Base-by-base conservation (phyloP, 1,140 invertebrate genomes). In the Psix sp. region DNA sequence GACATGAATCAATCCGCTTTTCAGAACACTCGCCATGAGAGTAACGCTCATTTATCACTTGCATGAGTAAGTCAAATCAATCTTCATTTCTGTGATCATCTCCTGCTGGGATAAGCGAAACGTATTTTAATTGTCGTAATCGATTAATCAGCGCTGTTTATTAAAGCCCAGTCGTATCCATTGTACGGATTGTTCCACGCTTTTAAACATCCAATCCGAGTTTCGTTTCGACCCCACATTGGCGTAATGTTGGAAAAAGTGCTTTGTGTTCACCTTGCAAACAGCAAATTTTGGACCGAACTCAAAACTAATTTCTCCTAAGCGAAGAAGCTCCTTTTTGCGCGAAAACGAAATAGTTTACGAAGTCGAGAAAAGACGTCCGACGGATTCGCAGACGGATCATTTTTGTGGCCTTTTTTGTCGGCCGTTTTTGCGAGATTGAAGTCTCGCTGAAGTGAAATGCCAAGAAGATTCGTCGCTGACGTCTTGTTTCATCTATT, bases 371-470 rank as follows among this genome's bases (percentile, higher is more conserved):
- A 38, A 59, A 60, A 40, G 36, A 48, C 38, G 45, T 24, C 9
- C 21, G 21, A 14, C 9, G 4, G 21, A 14, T 17, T 2, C 11
- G 10, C 11, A 35, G 42, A 29, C 35, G 36, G 57, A 67, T 45
- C 31, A 51, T 68, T 52, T 59, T 42, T 48, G 17, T 18, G 45
- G 45, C 24, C 60, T 35, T 60, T 49, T 51, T 49, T 56, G 31
- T 38, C 35, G 24, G 40, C 66, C 36, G 20, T 56, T 62, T 60
- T 57, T 43, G 40, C 39, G 14, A 63, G 46, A 70, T 70, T 62
- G 56, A 70, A 70, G 57, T 62, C 62, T 62, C 35, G 46, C 14
- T 42, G 38, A 52, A 49, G 42, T 49, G 49, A 63, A 71, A 59
- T 43, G 38, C 40, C 67, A 46, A 60, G 51, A 54, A 17, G 56